Conservation (phyloP, 2,888 invertebrate species). For the Dynastes maya region DNA sequence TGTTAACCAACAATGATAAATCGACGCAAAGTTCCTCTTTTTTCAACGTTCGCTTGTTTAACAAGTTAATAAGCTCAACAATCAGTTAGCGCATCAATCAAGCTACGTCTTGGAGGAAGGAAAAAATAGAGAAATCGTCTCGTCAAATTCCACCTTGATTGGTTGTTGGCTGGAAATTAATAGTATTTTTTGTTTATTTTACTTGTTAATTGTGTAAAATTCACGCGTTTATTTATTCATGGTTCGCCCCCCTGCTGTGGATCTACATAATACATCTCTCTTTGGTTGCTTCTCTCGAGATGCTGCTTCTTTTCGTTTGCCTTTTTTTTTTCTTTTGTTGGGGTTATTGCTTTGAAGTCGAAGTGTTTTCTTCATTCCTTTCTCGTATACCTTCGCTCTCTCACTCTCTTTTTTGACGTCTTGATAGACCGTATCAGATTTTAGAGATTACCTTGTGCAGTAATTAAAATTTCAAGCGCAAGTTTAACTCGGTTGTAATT, state of each 20-base stretch:
- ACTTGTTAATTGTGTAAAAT: conserved; percentile 72
- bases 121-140: conserved; percentile 55
- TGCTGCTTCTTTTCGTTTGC: conserved; percentile 56
- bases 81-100: conserved; percentile 70
- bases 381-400: conserved; percentile 11
- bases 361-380: conserved; percentile 60
- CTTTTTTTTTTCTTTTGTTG: conserved; percentile 54
- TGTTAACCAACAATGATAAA: conserved; percentile 67
- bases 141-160: conserved; percentile 70
- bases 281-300: conserved; percentile 63
- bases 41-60: conserved; percentile 66
- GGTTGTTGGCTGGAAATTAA: conserved; percentile 69
- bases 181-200: conserved; percentile 70
- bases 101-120: conserved; percentile 55
- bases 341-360: conserved; percentile 58
- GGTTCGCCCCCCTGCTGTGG: conserved; percentile 68
- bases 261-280: conserved; percentile 69
- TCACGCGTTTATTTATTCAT: conserved; percentile 72
- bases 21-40: conserved; percentile 61
- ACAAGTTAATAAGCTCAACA: conserved; percentile 71
- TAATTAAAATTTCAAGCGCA: conserved; percentile 56
- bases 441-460: conserved; percentile 56
- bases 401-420: conserved; percentile 63
- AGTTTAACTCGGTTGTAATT: conserved; percentile 39
- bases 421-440: conserved; percentile 63